Percentiles rank a stretch among this genome's conserved stretches.
phyloP scores from a whole-genome alignment of 2,888 invertebrate genomes.

The Drosophila percnosoma region DNA sequence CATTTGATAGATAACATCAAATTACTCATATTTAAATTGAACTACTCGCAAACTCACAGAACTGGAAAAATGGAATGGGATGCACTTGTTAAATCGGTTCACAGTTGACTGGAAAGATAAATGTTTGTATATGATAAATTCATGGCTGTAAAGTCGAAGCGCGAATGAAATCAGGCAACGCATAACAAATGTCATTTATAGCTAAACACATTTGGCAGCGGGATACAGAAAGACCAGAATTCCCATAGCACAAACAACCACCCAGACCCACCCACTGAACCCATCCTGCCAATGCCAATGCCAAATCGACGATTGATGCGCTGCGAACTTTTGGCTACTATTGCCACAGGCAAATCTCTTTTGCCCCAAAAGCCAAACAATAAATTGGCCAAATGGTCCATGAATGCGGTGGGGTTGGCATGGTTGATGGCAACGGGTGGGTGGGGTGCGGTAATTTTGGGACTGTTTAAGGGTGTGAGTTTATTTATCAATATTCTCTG shows the following conservation, averaged over 20 bases:
- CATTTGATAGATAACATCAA: conserved; percentile 26
- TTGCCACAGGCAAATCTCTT: conserved; percentile 46
- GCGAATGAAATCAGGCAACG: conserved; percentile 73
- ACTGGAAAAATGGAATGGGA: conserved; percentile 36
- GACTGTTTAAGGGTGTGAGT: conserved; percentile 26
- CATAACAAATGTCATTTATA: conserved; percentile 79
- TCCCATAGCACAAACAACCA: background rate
- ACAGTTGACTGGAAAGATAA: conserved; percentile 55
- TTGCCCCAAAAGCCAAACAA: conserved; percentile 60
- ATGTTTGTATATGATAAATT: conserved; percentile 68
- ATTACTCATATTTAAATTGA: conserved; percentile 18
- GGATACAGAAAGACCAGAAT: background rate
- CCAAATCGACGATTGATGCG: conserved; percentile 77
- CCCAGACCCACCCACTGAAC: background rate
- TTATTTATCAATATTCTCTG: conserved; percentile 81
- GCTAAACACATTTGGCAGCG: conserved; percentile 56
- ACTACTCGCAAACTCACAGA: conserved; percentile 12
- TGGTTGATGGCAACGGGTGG: background rate
- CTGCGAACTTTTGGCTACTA: conserved; percentile 60
- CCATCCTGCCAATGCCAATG: conserved; percentile 17
- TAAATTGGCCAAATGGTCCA: conserved; percentile 72
- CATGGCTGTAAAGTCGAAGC: conserved; percentile 58
- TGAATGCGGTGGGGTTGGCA: conserved; percentile 42
- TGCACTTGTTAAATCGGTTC: conserved; percentile 41
- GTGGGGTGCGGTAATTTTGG: background rate